Base-by-base conservation (phyloP, 2,113 vertebrate species). In the Stigmatopora argus region DNA sequence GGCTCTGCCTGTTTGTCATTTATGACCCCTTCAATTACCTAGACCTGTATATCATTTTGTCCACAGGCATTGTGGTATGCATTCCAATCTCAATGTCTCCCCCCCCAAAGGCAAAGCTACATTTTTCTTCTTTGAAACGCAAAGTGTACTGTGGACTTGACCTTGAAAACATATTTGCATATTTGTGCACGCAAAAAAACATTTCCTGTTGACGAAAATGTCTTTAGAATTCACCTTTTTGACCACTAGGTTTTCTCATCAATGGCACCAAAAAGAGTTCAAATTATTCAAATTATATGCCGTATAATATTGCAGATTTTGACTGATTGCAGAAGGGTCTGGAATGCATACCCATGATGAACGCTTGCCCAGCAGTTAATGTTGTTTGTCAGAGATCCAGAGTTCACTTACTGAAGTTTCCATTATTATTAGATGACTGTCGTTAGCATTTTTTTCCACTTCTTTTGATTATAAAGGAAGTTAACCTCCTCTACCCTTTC, bases 401-500 rank as follows among this genome's bases (percentile, higher is more conserved):
- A 48, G 5, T 26, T 15, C 52, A 55, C 10, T 55, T 26, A 9
- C 38, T 41, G 38, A 8, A 26, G 12, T 55, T 15, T 13, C 11
- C 21, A 53, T 12, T 53, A 23, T 2, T 13, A 23, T 1, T 19
- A 53, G 4, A 48, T 48, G 46, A 17, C 46, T 48, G 14, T 4
- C 51, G 23, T 53, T 73, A 65, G 61, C 21, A 69, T 34, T 61
- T 35, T 17, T 18, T 63, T 66, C 69, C 77, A 45, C 82, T 49
- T 62, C 59, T 57, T 57, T 41, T 75, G 49, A 67, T 57, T 64
- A 77, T 68, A 52, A 74, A 75, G 72, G 71, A 26, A 55, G 17
- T 68, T 83, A 69, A 82, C 78, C 81, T 78, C 69, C 35, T 49
- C 31, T 78, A 56, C 41, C 66, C 15, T 31, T 3, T 31, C 65